Percentiles rank a stretch among this genome's conserved stretches.
Evolutionary conservation across 2,888 invertebrate species (phyloP).

Genomic region (Diaperis boleti): DNA sequence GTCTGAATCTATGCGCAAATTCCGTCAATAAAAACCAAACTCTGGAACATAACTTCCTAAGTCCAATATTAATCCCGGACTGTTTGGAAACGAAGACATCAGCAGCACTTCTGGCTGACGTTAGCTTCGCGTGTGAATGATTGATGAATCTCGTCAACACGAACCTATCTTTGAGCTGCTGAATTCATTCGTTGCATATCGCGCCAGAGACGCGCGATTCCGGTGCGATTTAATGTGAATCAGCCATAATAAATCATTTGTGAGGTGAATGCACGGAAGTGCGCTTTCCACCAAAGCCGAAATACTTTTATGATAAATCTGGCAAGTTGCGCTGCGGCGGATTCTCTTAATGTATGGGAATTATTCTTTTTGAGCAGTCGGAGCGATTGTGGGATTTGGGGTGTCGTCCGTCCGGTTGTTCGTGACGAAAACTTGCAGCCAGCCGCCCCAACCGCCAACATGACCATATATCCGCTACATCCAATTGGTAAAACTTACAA

Average conservation of each 20-base stretch:
- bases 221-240: constrained; percentile 29
- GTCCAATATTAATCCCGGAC: constrained; percentile 27
- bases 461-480: too few species aligned
- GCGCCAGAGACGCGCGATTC: constrained; percentile 28
- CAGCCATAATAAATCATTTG: constrained; percentile 34
- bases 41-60: too few species aligned
- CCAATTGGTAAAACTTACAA: too few species aligned
- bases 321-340: constrained; percentile 2
- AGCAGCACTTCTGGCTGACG: constrained; percentile 37
- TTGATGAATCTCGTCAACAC: constrained; percentile 37
- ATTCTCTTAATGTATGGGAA: constrained; percentile 1
- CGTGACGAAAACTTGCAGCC: too few species aligned
- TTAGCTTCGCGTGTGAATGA: constrained; percentile 35
- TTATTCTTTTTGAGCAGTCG: background rate
- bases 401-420: too few species aligned
- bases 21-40: too few species aligned
- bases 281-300: constrained; percentile 14
- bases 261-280: constrained; percentile 24
- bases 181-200: constrained; percentile 36
- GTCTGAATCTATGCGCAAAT: too few species aligned
- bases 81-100: constrained; percentile 34
- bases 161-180: constrained; percentile 29
- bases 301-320: constrained; percentile 15
- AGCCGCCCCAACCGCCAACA: too few species aligned
- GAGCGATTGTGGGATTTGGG: too few species aligned